These are phyloP conservation scores for Ciconia maguari DNA, from an alignment of 2,113 vertebrate species.

Conservation along the genomic window DNA sequence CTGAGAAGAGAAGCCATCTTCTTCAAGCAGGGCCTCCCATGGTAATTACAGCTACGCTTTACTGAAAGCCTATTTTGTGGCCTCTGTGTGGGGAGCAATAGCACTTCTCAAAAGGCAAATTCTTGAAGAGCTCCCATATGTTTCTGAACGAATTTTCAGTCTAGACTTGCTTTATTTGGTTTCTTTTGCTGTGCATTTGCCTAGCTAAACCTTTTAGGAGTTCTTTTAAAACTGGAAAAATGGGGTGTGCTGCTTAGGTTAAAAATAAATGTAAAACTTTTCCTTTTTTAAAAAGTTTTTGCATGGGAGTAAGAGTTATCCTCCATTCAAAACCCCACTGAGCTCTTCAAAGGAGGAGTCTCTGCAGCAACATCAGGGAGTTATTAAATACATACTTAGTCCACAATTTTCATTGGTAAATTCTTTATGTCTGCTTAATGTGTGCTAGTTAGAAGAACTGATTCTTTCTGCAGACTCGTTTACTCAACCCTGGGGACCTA, in stretches of 20 bases:
- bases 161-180: constrained; percentile 78
- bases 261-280: constrained; percentile 65
- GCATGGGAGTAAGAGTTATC: neutral
- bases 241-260: constrained; percentile 35
- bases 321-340: constrained; percentile 27
- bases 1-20: neutral
- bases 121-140: constrained; percentile 68
- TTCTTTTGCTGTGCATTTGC: constrained; percentile 63
- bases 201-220: constrained; percentile 62
- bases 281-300: constrained; percentile 27
- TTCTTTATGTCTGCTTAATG: constrained; percentile 62
- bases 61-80: constrained; percentile 56
- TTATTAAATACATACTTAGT: constrained; percentile 62
- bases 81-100: constrained; percentile 41
- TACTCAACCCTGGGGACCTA: constrained; percentile 57
- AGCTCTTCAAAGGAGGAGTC: constrained; percentile 46
- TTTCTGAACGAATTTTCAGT: constrained; percentile 75
- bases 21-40: neutral
- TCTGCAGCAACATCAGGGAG: constrained; percentile 25
- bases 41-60: constrained; percentile 37
- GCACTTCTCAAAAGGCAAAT: constrained; percentile 58
- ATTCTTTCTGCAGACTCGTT: constrained; percentile 73
- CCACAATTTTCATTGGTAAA: constrained; percentile 65
- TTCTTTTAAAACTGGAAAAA: constrained; percentile 56
- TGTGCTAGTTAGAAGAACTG: constrained; percentile 60